A percentile compares a stretch with the other conserved stretches of the same genome.
Conservation (phyloP, 2,797 vertebrate species). For the Pantherophis vulpinus region DNA sequence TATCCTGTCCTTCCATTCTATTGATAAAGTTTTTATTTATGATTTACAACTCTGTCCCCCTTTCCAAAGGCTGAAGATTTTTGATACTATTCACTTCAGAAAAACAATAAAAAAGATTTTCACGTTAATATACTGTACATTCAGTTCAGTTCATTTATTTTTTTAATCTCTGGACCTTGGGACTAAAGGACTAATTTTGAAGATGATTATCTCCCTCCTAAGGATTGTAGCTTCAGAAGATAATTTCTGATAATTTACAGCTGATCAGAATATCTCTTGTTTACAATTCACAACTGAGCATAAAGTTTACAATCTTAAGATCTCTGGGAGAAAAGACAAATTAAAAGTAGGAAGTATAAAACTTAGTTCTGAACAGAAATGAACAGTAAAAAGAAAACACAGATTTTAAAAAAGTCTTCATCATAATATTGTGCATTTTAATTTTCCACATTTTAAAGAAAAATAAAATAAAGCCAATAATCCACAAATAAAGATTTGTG, state of each 20-base stretch:
- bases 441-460: not conserved
- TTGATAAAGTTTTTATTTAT: not conserved
- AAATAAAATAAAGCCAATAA: not conserved
- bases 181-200: not conserved
- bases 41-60: not conserved
- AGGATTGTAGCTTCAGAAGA: not conserved
- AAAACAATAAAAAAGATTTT: not conserved
- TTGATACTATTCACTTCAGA: not conserved
- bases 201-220: not conserved
- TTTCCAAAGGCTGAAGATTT: not conserved
- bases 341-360: not conserved
- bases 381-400: not conserved
- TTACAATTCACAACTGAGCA: not conserved
- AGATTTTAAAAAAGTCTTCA: not conserved
- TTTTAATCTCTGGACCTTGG: not conserved
- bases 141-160: not conserved
- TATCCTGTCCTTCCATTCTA: not conserved
- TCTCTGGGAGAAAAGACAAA: not conserved
- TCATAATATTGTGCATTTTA: not conserved
- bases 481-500: not conserved
- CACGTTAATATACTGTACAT: not conserved
- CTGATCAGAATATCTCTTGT: not conserved
- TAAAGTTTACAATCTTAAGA: not conserved
- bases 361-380: not conserved
- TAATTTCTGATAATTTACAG: not conserved